A percentile compares a stretch with the other conserved stretches of the same genome.
phyloP scores from a whole-genome alignment of 2,888 invertebrate genomes.

The Plutella xylostella region DNA sequence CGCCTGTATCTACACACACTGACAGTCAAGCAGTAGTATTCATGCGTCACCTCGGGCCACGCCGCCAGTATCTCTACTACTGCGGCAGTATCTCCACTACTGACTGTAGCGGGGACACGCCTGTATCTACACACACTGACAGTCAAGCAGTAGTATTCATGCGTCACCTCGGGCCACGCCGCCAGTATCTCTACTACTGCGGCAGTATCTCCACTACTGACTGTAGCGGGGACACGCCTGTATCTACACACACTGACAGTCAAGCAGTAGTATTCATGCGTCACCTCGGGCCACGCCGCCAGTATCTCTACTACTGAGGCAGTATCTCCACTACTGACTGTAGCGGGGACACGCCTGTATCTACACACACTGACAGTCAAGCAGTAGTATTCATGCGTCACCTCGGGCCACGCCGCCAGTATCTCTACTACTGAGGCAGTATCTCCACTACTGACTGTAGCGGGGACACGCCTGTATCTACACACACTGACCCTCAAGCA shows the following conservation, averaged over 20 bases:
- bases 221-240: slow-evolving; percentile 84
- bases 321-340: slow-evolving; percentile 87
- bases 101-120: slow-evolving; percentile 85
- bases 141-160: too few species aligned
- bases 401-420: slow-evolving; percentile 72
- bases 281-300: slow-evolving; percentile 73
- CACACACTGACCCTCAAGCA: slow-evolving; percentile 70
- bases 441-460: slow-evolving; percentile 89
- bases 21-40: too few species aligned
- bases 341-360: slow-evolving; percentile 83
- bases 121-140: too few species aligned
- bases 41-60: slow-evolving; percentile 73
- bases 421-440: slow-evolving; percentile 82
- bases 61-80: slow-evolving; percentile 81
- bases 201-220: slow-evolving; percentile 86
- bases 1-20: too few species aligned
- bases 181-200: slow-evolving; percentile 82
- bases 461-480: slow-evolving; percentile 83
- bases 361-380: too few species aligned
- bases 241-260: too few species aligned
- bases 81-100: slow-evolving; percentile 85
- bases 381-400: too few species aligned
- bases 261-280: too few species aligned
- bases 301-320: slow-evolving; percentile 83
- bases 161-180: slow-evolving; percentile 72